Evolutionary conservation across 2,113 vertebrate genomes (phyloP).

Genomic region (Paracyprichromis sp.): DNA sequence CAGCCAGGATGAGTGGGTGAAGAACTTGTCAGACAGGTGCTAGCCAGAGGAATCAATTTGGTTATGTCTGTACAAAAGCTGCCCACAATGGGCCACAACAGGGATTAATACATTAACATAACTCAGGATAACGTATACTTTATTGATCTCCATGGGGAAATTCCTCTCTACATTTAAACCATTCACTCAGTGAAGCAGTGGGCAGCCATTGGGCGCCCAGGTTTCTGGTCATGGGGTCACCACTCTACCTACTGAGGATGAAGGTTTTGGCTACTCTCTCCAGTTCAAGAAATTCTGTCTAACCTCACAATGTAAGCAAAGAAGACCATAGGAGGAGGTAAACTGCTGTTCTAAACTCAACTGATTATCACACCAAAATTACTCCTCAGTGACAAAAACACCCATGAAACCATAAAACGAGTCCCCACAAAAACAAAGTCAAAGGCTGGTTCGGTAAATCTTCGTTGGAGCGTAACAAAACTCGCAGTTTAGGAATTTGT

Average conservation of each 20-base stretch:
- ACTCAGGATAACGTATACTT: background rate
- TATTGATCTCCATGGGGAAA: accelerated
- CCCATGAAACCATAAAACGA: background rate
- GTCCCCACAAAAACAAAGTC: background rate
- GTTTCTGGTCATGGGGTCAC: background rate
- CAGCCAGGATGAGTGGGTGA: background rate
- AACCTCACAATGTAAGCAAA: background rate
- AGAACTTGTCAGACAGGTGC: background rate
- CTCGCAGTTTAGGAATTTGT: background rate
- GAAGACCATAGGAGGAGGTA: background rate
- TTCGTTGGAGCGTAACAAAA: background rate
- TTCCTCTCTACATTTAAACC: background rate
- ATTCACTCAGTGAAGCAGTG: background rate
- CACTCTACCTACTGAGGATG: background rate
- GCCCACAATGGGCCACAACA: background rate
- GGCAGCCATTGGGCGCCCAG: background rate
- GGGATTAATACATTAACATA: background rate
- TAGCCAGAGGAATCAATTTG: background rate
- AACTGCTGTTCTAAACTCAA: background rate
- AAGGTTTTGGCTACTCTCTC: background rate
- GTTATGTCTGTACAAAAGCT: background rate
- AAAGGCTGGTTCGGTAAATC: background rate
- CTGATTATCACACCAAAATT: background rate
- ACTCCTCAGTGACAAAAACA: background rate
- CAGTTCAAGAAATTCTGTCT: background rate